phyloP scores from a whole-genome alignment of 2,797 vertebrate species.

The Ibycter americanus region DNA sequence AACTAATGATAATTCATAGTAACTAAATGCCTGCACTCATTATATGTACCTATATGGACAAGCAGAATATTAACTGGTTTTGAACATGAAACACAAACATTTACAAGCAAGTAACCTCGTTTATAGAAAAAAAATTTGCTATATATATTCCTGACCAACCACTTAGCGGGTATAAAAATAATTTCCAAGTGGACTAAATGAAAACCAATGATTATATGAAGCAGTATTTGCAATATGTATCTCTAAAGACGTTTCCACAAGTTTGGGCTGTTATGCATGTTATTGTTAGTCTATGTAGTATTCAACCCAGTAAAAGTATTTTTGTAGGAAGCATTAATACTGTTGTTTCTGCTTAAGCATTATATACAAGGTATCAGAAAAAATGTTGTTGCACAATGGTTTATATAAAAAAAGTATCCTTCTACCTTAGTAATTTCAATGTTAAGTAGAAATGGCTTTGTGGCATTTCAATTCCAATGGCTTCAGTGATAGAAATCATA shows the following conservation, averaged over 20 bases:
- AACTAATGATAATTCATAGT: not conserved
- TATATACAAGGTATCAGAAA: not conserved
- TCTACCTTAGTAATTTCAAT: not conserved
- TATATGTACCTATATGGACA: not conserved
- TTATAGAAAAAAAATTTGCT: not conserved
- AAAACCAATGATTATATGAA: not conserved
- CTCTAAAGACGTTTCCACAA: not conserved
- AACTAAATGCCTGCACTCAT: not conserved
- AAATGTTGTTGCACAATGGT: not conserved
- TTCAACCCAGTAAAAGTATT: not conserved
- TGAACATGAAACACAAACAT: not conserved
- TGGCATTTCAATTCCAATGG: not conserved
- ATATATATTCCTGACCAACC: not conserved
- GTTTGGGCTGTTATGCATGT: not conserved
- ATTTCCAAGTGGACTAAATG: not conserved
- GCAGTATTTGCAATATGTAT: not conserved
- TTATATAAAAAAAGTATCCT: not conserved
- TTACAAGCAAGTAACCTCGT: not conserved
- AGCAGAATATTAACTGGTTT: not conserved
- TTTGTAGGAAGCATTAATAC: not conserved
- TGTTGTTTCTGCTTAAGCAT: not conserved
- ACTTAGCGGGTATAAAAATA: not conserved
- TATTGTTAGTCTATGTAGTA: not conserved
- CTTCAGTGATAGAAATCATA: not conserved
- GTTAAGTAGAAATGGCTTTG: not conserved